phyloP scores from a whole-genome alignment of 1,140 invertebrate species.

The Drosophila truncata region DNA sequence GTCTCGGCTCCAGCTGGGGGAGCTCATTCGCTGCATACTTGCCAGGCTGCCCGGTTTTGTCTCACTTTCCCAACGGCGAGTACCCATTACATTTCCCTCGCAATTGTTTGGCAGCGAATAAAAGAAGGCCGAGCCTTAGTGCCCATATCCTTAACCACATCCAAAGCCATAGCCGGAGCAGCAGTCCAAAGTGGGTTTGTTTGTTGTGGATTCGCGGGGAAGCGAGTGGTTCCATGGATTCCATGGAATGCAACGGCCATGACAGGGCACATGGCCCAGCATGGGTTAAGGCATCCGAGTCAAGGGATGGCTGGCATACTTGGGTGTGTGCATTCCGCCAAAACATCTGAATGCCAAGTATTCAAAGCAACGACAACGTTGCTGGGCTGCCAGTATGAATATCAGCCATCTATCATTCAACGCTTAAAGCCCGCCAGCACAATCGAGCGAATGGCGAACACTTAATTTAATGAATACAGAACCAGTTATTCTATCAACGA shows the following conservation, averaged over 20 bases:
- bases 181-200: conserved; percentile 53
- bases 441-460: conserved; percentile 40
- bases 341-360: conserved; percentile 63
- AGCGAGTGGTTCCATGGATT: conserved; percentile 37
- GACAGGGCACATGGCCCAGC: conserved; percentile 40
- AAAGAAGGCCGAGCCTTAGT: conserved; percentile 47
- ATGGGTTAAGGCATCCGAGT: conserved; percentile 35
- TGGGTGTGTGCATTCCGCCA: conserved; percentile 45
- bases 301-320: conserved; percentile 34
- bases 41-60: conserved; percentile 41
- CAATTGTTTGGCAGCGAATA: conserved; percentile 71
- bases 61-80: conserved; percentile 61
- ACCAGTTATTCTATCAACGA: conserved; percentile 53
- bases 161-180: conserved; percentile 8
- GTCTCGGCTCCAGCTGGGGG: conserved; percentile 17
- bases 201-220: conserved; percentile 24
- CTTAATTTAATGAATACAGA: conserved; percentile 55
- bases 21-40: conserved; percentile 44
- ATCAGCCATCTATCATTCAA: conserved; percentile 46
- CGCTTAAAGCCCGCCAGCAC: conserved; percentile 31
- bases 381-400: conserved; percentile 12
- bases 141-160: conserved; percentile 23
- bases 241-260: conserved; percentile 51
- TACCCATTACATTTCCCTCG: conserved; percentile 57
- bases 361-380: conserved; percentile 38